Percentiles rank a stretch among this genome's conserved stretches.
phyloP scores from a whole-genome alignment of 30 jellyfish, hydroid and myxozoan species.

The Aurelia coerulea region DNA sequence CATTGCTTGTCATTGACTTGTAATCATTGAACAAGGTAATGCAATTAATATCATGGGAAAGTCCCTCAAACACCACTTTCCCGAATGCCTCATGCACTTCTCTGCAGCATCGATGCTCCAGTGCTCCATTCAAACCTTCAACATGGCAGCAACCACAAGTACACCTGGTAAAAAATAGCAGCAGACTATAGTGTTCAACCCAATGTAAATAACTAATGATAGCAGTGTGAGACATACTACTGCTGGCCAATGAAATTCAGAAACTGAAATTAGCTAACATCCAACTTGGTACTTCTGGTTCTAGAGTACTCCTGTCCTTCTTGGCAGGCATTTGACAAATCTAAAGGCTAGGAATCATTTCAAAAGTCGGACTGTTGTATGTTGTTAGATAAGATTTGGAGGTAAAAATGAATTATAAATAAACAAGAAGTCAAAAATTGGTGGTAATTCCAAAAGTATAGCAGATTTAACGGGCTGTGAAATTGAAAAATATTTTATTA shows the following conservation, averaged over 20 bases:
- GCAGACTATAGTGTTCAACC: neutral
- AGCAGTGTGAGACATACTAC: neutral
- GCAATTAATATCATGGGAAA: conserved; percentile 5
- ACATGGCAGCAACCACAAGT: conserved; percentile 17
- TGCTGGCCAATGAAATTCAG: neutral
- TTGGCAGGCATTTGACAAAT: too few species aligned
- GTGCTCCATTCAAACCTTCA: conserved; percentile 19
- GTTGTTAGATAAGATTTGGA: neutral
- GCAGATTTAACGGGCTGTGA: too few species aligned
- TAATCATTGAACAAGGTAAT: conserved; percentile 8
- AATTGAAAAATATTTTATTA: too few species aligned
- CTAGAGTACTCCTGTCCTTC: too few species aligned
- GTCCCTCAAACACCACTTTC: conserved; percentile 27
- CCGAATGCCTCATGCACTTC: conserved; percentile 19
- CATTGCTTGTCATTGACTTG: conserved; percentile 14
- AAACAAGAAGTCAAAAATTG: neutral
- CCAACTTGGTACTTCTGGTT: too few species aligned
- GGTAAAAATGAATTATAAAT: neutral
- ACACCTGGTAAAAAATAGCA: conserved; percentile 8
- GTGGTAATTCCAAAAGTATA: too few species aligned
- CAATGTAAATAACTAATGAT: neutral
- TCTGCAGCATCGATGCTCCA: conserved; percentile 30
- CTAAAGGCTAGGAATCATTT: too few species aligned
- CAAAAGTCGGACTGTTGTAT: too few species aligned
- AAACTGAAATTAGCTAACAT: neutral